These are phyloP conservation scores for Acromyrmex heyeri DNA, from an alignment of 1,140 invertebrate species.

Conservation along the genomic window DNA sequence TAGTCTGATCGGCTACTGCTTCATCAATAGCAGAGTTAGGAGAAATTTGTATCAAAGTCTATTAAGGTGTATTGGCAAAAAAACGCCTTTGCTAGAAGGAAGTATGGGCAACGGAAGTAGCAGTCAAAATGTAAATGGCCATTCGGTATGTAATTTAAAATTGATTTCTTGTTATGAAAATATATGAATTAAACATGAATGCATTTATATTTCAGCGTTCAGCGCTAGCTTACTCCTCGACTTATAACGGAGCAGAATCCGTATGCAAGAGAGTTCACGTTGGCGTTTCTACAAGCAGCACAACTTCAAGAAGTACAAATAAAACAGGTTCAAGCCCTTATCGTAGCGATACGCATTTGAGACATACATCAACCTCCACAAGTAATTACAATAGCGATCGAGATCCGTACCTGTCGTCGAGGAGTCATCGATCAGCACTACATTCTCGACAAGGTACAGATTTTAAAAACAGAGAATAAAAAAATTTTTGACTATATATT, in stretches of 20 bases:
- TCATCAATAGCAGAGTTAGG: conserved; percentile 92
- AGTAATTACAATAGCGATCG: conserved; percentile 94
- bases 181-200: neutral
- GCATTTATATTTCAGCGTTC: conserved; percentile 88
- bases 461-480: neutral
- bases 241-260: conserved; percentile 84
- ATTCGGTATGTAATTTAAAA: conserved; percentile 81
- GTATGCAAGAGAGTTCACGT: conserved; percentile 92
- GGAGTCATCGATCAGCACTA: conserved; percentile 78
- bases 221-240: conserved; percentile 92
- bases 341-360: conserved; percentile 92
- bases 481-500: neutral
- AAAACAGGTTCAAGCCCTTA: conserved; percentile 98
- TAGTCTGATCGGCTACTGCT: conserved; percentile 93
- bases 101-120: conserved; percentile 90
- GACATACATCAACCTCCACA: conserved; percentile 93
- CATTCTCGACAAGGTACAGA: conserved; percentile 80
- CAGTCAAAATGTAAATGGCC: conserved; percentile 90
- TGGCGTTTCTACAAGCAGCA: conserved; percentile 98
- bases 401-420: conserved; percentile 82
- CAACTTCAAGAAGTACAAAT: conserved; percentile 96
- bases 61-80: conserved; percentile 93
- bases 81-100: conserved; percentile 92
- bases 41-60: conserved; percentile 90
- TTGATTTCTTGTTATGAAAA: neutral